Evolutionary conservation across 1,140 invertebrate species (phyloP).

Genomic region (Zaprionus davidi): DNA sequence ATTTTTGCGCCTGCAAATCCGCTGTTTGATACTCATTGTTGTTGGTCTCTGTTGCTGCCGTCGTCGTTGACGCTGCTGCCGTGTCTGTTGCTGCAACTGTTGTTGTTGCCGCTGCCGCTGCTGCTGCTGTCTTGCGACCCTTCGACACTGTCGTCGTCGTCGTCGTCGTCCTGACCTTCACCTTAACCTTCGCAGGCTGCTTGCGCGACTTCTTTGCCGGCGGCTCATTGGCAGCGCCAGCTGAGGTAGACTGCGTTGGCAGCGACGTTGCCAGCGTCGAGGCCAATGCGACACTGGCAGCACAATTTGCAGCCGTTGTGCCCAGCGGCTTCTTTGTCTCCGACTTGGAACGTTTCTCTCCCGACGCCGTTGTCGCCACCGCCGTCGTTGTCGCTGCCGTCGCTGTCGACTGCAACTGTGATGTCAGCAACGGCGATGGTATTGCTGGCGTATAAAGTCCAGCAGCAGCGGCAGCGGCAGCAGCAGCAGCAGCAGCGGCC

Average conservation of each 20-base stretch:
- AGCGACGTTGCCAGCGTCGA: constrained; percentile 21
- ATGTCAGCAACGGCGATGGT: constrained; percentile 43
- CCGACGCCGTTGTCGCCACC: neutral
- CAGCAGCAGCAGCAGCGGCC: constrained; percentile 8
- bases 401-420: neutral
- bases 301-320: constrained; percentile 1
- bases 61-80: neutral
- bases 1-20: constrained; percentile 66
- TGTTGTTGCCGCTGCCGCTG: neutral
- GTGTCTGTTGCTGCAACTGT: neutral
- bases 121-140: constrained; percentile 26
- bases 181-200: constrained; percentile 32
- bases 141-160: constrained; percentile 19
- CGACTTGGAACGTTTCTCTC: constrained; percentile 80
- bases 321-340: constrained; percentile 76
- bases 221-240: constrained; percentile 2
- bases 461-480: constrained; percentile 1
- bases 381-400: neutral
- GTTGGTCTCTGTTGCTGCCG: constrained; percentile 55
- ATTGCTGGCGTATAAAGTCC: constrained; percentile 47
- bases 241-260: constrained; percentile 36
- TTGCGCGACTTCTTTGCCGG: constrained; percentile 35
- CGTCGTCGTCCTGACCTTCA: constrained; percentile 37
- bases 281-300: constrained; percentile 18
- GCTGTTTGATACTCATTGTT: constrained; percentile 76